Percentiles rank a stretch among this genome's conserved stretches.
Conservation (phyloP, 2,888 invertebrate species). For the Perizoma flavofasciatum region DNA sequence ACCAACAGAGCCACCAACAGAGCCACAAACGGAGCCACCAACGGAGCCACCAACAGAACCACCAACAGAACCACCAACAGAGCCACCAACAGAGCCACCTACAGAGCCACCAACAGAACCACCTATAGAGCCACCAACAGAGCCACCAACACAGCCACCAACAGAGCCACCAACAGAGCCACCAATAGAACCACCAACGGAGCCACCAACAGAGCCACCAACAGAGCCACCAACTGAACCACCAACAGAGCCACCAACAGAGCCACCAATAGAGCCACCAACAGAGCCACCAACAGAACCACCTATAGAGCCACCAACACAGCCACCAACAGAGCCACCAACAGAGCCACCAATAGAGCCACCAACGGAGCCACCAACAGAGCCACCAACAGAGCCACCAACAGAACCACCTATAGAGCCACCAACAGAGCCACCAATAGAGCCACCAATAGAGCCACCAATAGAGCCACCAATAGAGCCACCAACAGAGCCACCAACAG, state of each 20-base stretch:
- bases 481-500: background rate
- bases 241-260: conserved; percentile 1
- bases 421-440: background rate
- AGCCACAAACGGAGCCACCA: conserved; percentile 8
- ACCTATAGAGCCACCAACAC: conserved; percentile 12
- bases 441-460: background rate
- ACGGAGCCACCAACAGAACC: too few species aligned
- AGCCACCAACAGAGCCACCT: too few species aligned
- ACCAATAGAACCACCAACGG: conserved; percentile 3
- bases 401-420: conserved; percentile 7
- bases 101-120: too few species aligned
- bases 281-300: conserved; percentile 7
- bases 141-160: background rate
- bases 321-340: conserved; percentile 14
- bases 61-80: too few species aligned
- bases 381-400: conserved; percentile 4
- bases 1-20: conserved; percentile 10
- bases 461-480: background rate
- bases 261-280: background rate
- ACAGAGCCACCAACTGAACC: conserved; percentile 1
- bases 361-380: conserved; percentile 7
- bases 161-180: background rate
- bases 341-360: conserved; percentile 12
- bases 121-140: background rate
- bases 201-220: background rate